phyloP scores from a whole-genome alignment of 2,113 vertebrate species.

The Ariopsis seemanni region DNA sequence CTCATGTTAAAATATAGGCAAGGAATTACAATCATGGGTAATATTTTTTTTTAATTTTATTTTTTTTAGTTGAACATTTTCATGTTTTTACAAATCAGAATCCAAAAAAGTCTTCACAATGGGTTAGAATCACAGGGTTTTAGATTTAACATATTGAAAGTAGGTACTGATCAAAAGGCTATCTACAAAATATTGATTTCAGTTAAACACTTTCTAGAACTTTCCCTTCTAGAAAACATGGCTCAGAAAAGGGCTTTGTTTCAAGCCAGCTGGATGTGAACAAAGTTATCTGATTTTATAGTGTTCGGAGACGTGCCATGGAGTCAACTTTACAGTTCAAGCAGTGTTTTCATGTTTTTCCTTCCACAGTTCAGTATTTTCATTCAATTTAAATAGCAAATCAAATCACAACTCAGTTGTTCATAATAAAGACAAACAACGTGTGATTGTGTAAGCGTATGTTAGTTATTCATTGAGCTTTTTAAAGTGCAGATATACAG shows the following conservation, averaged over 20 bases:
- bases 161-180: slow-evolving; percentile 55
- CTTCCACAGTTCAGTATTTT: slow-evolving; percentile 16
- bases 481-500: slow-evolving; percentile 21
- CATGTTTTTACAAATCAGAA: slow-evolving; percentile 62
- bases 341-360: not conserved
- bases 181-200: slow-evolving; percentile 54
- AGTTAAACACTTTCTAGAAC: not conserved
- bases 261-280: not conserved
- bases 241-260: not conserved
- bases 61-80: not conserved
- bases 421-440: not conserved
- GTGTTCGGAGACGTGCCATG: not conserved
- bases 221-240: slow-evolving; percentile 21
- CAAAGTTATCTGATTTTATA: not conserved
- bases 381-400: not conserved
- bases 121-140: slow-evolving; percentile 49
- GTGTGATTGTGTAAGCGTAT: not conserved
- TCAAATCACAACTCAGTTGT: not conserved
- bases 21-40: not conserved
- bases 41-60: slow-evolving; percentile 8
- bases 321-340: too few species aligned
- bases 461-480: not conserved
- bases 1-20: not conserved
- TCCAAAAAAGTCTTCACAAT: slow-evolving; percentile 24
- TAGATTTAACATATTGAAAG: slow-evolving; percentile 61